Evolutionary conservation across 2,888 invertebrate genomes (phyloP).

Genomic region (Fragum sueziense): DNA sequence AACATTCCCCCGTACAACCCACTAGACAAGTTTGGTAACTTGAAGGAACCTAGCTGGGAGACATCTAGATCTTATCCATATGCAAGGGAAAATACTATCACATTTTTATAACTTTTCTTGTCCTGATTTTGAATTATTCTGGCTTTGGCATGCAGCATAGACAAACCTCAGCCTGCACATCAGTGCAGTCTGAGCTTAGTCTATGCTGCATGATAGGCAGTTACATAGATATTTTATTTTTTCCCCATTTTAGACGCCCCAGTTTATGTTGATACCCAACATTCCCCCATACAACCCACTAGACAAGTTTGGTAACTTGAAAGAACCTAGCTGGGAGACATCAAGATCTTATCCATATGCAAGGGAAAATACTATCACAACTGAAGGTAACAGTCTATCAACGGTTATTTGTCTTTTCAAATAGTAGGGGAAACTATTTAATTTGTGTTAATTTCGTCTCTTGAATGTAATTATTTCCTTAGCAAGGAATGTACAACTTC

Average conservation of each 20-base stretch:
- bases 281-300: constrained; percentile 75
- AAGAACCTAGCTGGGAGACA: constrained; percentile 59
- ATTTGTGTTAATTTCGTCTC: too few relatives aligned
- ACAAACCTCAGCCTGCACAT: too few relatives aligned
- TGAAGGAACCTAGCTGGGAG: constrained; percentile 50
- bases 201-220: too few relatives aligned
- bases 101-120: too few relatives aligned
- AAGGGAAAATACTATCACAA: constrained; percentile 68
- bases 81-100: constrained; percentile 66
- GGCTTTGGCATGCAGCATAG: too few relatives aligned
- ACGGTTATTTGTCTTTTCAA: too few relatives aligned
- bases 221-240: too few relatives aligned
- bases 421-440: too few relatives aligned
- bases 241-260: constrained; percentile 60
- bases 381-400: constrained; percentile 65
- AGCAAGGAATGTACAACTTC: too few relatives aligned
- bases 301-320: constrained; percentile 64
- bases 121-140: too few relatives aligned
- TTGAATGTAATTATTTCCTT: too few relatives aligned
- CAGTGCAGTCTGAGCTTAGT: too few relatives aligned
- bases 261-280: constrained; percentile 65
- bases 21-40: constrained; percentile 67
- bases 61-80: constrained; percentile 75
- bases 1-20: constrained; percentile 74
- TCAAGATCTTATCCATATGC: constrained; percentile 74